Conservation (phyloP, 2,888 invertebrate genomes). For the Drosophila neotestacea region DNA sequence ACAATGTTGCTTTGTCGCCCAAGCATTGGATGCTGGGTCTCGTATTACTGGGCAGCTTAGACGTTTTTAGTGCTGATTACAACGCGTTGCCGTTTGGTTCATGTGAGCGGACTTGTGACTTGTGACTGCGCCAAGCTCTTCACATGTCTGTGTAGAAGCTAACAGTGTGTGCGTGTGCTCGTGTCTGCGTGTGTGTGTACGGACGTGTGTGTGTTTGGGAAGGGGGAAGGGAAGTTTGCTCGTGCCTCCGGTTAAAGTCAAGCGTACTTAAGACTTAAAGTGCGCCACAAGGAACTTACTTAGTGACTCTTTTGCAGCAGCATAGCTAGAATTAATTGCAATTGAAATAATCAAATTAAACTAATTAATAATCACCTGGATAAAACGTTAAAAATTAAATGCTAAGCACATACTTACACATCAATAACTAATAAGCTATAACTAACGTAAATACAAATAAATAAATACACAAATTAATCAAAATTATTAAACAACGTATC, state of each 20-base stretch:
- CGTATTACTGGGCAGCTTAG: slow-evolving; percentile 61
- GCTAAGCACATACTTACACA: slow-evolving; percentile 32
- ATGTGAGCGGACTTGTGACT: slow-evolving; percentile 59
- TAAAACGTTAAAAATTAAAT: slow-evolving; percentile 14
- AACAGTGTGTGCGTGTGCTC: slow-evolving; percentile 8
- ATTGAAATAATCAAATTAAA: slow-evolving; percentile 22
- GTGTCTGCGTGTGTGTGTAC: slow-evolving; percentile 14
- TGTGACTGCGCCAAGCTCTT: slow-evolving; percentile 23
- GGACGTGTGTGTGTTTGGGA: slow-evolving; percentile 3
- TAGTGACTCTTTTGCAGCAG: slow-evolving; percentile 17
- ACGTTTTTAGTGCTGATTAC: slow-evolving; percentile 85
- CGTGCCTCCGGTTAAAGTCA: slow-evolving; percentile 56
- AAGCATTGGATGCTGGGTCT: slow-evolving; percentile 36
- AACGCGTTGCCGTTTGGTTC: slow-evolving; percentile 85
- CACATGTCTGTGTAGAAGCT: slow-evolving; percentile 16
- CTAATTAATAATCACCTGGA: slow-evolving; percentile 31
- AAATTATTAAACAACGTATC: slow-evolving; percentile 5
- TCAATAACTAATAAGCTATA: slow-evolving; percentile 22
- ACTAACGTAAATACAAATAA: not conserved
- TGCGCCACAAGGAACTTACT: slow-evolving; percentile 49
- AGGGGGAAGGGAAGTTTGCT: slow-evolving; percentile 21
- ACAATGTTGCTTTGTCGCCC: slow-evolving; percentile 56
- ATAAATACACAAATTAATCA: slow-evolving; percentile 3
- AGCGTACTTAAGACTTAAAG: slow-evolving; percentile 55
- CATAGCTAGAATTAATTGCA: slow-evolving; percentile 41